These are phyloP conservation scores for Pristionchus maxplancki DNA, from an alignment of 2,888 invertebrate species.

Conservation along the genomic window DNA sequence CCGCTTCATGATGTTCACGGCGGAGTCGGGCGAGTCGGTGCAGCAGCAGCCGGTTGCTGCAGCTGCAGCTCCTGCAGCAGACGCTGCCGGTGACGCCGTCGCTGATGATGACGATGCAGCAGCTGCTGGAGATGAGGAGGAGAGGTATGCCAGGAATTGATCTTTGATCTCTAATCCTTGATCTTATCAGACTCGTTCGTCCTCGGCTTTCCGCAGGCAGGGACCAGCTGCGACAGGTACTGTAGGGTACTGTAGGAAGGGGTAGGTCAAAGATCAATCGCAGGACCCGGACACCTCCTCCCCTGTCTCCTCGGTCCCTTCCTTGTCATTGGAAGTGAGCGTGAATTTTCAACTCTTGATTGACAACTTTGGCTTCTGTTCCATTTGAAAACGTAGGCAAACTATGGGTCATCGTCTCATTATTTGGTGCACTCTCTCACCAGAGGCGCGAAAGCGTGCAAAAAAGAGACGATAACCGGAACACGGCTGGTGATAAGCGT, in stretches of 20 bases:
- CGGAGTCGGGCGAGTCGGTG: not conserved
- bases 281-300: not conserved
- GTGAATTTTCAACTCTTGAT: too few species aligned
- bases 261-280: not conserved
- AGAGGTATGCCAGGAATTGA: not conserved
- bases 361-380: too few species aligned
- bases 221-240: not conserved
- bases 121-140: not conserved
- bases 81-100: not conserved
- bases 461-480: too few species aligned
- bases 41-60: not conserved
- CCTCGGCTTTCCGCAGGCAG: not conserved
- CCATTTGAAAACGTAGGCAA: too few species aligned
- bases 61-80: not conserved
- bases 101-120: not conserved
- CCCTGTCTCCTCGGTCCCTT: not conserved
- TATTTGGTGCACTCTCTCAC: too few species aligned
- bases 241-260: not conserved
- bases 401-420: too few species aligned
- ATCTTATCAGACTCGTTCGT: not conserved
- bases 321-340: too few species aligned
- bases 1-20: slow-evolving; percentile 47
- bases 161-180: not conserved
- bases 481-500: too few species aligned
- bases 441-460: too few species aligned